Evolutionary conservation across 2,888 invertebrate genomes (phyloP).

Genomic region (Synanthedon vespiformis): DNA sequence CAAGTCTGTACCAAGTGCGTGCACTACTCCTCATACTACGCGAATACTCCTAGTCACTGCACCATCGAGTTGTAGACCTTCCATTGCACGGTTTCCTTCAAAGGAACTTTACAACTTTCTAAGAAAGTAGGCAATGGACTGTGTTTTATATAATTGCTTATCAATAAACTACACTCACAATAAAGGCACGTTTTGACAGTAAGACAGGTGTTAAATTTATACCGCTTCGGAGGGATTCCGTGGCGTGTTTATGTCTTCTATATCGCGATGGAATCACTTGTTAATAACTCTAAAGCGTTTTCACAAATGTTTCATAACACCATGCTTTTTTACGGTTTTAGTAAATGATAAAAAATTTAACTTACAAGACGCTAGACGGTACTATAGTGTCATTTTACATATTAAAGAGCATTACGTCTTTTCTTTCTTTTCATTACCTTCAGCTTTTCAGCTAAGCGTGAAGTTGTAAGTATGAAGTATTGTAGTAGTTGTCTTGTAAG

Average conservation of each 20-base stretch:
- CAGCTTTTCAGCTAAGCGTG: no score
- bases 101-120: background rate
- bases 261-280: slow-evolving; percentile 29
- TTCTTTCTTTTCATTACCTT: no score
- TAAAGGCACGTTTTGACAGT: slow-evolving; percentile 3
- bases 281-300: slow-evolving; percentile 10
- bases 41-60: background rate
- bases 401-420: no score
- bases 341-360: background rate
- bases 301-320: slow-evolving; percentile 15
- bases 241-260: slow-evolving; percentile 30
- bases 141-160: background rate
- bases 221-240: slow-evolving; percentile 25
- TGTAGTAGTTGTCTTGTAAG: no score
- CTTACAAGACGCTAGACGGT: no score
- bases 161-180: no score
- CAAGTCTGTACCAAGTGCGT: slow-evolving; percentile 3
- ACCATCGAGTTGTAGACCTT: background rate
- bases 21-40: background rate
- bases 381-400: no score
- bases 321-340: slow-evolving; percentile 22
- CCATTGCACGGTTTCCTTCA: background rate
- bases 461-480: no score
- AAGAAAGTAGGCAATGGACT: slow-evolving; percentile 2
- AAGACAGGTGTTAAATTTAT: slow-evolving; percentile 55